Evolutionary conservation across 1,140 invertebrate genomes (phyloP).

Genomic region (Sarcophaga bullata): DNA sequence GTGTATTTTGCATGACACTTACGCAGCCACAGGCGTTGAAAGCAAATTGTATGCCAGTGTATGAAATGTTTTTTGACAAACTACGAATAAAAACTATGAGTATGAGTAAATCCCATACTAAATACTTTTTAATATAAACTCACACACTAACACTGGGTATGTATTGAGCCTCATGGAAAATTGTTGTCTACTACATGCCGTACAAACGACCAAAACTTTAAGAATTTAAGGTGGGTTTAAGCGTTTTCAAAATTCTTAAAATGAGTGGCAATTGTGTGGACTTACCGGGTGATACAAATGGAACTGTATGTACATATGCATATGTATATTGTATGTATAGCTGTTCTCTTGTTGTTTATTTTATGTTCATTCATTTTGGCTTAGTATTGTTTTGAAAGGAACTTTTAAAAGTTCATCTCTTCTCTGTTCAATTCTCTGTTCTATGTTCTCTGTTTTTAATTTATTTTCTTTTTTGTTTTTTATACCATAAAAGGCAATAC

Average conservation of each 20-base stretch:
- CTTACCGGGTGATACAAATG: no score
- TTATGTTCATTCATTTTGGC: not conserved
- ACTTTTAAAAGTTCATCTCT: slow-evolving; percentile 48
- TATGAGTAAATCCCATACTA: no score
- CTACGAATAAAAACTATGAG: no score
- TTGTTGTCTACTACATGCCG: not conserved
- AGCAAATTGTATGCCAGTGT: slow-evolving; percentile 27
- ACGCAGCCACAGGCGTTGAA: slow-evolving; percentile 35
- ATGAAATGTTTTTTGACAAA: no score
- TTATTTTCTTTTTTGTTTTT: no score
- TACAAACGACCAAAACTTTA: not conserved
- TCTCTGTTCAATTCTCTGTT: slow-evolving; percentile 47
- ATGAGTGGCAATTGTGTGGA: no score
- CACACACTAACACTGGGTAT: not conserved
- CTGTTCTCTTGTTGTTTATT: slow-evolving; percentile 44
- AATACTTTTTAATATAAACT: not conserved
- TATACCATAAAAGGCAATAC: not conserved
- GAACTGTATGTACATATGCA: no score
- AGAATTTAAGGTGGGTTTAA: not conserved
- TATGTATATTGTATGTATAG: no score
- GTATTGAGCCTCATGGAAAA: not conserved
- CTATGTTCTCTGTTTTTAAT: slow-evolving; percentile 6
- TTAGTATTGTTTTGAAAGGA: not conserved
- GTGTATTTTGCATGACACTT: slow-evolving; percentile 11
- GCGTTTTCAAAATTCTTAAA: no score